Conservation (phyloP, 2,888 invertebrate species). For the Steromphala cineraria region DNA sequence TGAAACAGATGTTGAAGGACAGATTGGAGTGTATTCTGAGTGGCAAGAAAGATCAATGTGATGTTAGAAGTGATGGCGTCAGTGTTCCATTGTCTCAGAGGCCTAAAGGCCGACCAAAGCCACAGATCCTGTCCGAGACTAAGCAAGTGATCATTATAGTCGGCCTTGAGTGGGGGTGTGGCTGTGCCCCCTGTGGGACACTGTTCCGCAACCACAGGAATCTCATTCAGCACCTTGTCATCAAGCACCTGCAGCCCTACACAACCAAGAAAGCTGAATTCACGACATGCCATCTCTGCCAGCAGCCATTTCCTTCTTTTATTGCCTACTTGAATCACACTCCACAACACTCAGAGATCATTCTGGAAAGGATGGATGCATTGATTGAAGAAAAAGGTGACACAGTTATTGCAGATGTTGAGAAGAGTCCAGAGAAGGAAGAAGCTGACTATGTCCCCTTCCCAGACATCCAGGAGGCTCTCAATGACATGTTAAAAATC, state of each 20-base stretch:
- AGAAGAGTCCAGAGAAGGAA: conserved; percentile 15
- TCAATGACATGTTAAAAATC: conserved; percentile 10
- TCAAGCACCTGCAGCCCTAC: conserved; percentile 36
- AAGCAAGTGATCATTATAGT: conserved; percentile 6
- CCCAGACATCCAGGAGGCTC: conserved; percentile 12
- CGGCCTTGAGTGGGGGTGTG: conserved; percentile 11
- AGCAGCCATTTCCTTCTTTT: conserved; percentile 35
- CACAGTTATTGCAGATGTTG: neutral
- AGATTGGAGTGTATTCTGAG: neutral
- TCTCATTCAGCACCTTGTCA: conserved; percentile 38
- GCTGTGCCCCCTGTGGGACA: conserved; percentile 9
- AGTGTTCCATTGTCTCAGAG: conserved; percentile 9
- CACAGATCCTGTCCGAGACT: conserved; percentile 9
- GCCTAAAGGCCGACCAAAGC: neutral
- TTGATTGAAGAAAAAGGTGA: neutral
- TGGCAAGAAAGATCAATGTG: neutral
- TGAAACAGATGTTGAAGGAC: conserved; percentile 13
- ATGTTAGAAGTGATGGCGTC: conserved; percentile 1
- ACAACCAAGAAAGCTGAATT: conserved; percentile 28
- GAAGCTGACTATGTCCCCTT: conserved; percentile 7
- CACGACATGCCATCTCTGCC: conserved; percentile 40
- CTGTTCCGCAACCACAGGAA: conserved; percentile 24
- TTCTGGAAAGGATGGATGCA: conserved; percentile 35
- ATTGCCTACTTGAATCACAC: conserved; percentile 41
- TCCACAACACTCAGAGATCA: conserved; percentile 34